phyloP scores from a whole-genome alignment of 2,888 invertebrate species.

The Acleris laterana region DNA sequence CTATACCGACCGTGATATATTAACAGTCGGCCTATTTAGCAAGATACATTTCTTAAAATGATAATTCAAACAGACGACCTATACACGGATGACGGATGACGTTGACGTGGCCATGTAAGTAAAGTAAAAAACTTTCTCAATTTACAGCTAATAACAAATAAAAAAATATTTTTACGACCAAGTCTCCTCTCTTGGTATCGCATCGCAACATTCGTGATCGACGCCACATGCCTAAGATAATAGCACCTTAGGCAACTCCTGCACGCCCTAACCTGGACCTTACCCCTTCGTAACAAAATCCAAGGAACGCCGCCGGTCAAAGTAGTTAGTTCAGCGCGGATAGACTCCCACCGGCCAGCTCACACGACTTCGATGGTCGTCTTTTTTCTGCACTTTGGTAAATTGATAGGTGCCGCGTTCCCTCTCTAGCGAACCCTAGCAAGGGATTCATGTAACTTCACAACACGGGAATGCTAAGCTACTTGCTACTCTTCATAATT shows the following conservation, averaged over 20 bases:
- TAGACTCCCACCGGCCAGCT: constrained; percentile 14
- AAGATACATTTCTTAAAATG: no score
- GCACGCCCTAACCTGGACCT: constrained; percentile 1
- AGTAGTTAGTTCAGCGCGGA: neutral
- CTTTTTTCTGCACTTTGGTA: constrained; percentile 25
- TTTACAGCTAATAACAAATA: no score
- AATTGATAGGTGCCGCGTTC: constrained; percentile 33
- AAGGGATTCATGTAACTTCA: neutral
- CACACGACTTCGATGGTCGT: constrained; percentile 18
- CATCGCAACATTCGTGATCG: constrained; percentile 18
- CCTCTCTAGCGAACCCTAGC: neutral
- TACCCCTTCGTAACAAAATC: neutral
- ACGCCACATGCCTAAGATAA: constrained; percentile 22
- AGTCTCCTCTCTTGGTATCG: neutral
- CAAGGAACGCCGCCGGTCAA: neutral
- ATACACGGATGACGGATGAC: no score
- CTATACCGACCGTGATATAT: no score
- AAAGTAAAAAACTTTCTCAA: no score
- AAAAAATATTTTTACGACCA: no score
- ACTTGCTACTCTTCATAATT: no score
- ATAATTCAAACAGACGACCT: no score
- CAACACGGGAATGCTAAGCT: no score
- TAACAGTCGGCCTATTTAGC: no score
- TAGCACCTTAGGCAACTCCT: neutral
- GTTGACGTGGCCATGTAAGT: no score